Conservation (phyloP, 2,797 vertebrate genomes). For the Phataginus tetradactyla region DNA sequence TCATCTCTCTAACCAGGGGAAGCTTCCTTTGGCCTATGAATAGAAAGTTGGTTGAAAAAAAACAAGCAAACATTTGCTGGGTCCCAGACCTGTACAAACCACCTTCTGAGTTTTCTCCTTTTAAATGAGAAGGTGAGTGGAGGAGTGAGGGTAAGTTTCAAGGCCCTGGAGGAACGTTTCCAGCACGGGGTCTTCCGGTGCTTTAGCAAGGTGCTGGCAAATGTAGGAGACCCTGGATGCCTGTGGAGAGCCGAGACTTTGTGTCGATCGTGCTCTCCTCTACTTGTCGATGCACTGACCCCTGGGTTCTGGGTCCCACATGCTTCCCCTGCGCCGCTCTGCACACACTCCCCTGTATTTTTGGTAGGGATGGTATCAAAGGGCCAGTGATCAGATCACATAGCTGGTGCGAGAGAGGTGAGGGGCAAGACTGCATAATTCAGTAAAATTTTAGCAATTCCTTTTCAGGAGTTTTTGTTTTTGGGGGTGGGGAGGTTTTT, state of each 20-base stretch:
- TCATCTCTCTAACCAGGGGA: background rate
- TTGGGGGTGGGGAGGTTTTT: background rate
- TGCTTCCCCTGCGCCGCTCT: background rate
- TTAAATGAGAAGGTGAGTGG: background rate
- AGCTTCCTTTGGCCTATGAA: background rate
- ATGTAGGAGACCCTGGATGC: background rate
- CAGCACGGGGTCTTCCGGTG: background rate
- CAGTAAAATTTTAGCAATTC: conserved; percentile 29
- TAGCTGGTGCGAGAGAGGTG: background rate
- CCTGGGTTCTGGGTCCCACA: background rate
- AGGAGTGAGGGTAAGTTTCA: background rate
- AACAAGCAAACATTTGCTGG: background rate
- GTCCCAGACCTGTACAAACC: background rate
- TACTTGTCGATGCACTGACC: background rate
- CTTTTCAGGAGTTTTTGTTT: background rate
- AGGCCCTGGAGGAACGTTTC: background rate
- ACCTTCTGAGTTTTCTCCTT: background rate
- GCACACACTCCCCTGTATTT: background rate
- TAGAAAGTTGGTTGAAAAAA: background rate
- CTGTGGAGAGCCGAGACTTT: background rate
- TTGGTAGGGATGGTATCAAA: background rate
- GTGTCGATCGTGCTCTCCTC: background rate
- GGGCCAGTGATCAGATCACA: background rate
- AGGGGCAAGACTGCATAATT: background rate
- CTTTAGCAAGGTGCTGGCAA: background rate